Evolutionary conservation across 1,140 invertebrate genomes (phyloP).

Genomic region (Sitobion miscanthi): DNA sequence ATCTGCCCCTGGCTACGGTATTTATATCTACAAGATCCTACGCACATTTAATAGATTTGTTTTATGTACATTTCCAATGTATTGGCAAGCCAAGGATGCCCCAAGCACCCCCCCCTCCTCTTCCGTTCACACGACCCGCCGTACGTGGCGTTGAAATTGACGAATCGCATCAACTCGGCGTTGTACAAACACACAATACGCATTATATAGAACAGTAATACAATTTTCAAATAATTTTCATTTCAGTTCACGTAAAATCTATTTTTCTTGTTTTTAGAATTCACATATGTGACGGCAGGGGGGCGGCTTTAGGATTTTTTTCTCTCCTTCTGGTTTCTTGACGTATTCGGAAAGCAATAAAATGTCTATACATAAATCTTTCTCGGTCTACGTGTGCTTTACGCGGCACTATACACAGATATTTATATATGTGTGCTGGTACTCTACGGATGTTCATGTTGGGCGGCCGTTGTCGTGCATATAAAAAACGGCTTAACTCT

Average conservation of each 20-base stretch:
- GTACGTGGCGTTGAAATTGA: not conserved
- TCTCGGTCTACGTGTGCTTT: constrained; percentile 17
- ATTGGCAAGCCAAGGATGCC: not conserved
- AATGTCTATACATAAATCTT: constrained; percentile 44
- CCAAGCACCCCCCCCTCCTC: too few relatives aligned
- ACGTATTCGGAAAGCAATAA: constrained; percentile 41
- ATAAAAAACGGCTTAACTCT: constrained; percentile 38
- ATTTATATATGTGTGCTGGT: not conserved
- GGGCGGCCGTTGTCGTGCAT: constrained; percentile 27
- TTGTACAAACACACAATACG: not conserved
- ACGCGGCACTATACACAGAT: not conserved
- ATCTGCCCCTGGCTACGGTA: too few relatives aligned
- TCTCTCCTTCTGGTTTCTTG: not conserved
- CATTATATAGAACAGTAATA: not conserved
- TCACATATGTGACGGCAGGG: not conserved
- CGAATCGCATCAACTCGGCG: not conserved
- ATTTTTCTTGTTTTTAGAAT: constrained; percentile 48
- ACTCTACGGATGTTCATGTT: constrained; percentile 8
- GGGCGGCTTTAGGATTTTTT: not conserved
- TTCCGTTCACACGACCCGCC: not conserved
- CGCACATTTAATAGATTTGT: too few relatives aligned
- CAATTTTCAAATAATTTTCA: constrained; percentile 22
- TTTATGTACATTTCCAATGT: not conserved
- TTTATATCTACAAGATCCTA: too few relatives aligned
- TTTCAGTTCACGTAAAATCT: constrained; percentile 51